phyloP scores from a whole-genome alignment of 1,140 invertebrate genomes.

The Muscidifurax raptorellus region DNA sequence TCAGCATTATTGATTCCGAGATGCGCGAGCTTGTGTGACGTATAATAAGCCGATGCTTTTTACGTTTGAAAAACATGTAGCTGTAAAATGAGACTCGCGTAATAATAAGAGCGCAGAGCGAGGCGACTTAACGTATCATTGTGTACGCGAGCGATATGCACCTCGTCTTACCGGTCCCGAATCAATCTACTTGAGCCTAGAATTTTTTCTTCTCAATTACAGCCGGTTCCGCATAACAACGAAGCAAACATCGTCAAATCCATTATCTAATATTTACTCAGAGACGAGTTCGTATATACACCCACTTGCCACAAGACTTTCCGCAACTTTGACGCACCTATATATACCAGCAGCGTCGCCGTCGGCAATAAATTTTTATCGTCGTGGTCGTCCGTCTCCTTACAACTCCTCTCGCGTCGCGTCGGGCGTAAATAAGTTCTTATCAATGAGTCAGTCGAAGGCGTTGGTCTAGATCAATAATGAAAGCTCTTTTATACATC shows the following conservation, averaged over 20 bases:
- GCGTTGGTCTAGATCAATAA: conserved; percentile 34
- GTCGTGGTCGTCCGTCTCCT: too few relatives aligned
- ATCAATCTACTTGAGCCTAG: too few relatives aligned
- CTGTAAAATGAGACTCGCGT: too few relatives aligned
- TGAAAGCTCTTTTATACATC: conserved; percentile 1
- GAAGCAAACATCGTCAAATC: not conserved
- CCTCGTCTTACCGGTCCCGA: too few relatives aligned
- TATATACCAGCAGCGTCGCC: not conserved
- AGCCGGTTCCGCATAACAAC: too few relatives aligned
- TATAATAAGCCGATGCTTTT: not conserved
- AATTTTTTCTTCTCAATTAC: too few relatives aligned
- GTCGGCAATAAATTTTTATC: not conserved
- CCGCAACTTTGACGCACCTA: not conserved
- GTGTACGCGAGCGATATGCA: too few relatives aligned
- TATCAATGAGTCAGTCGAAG: conserved; percentile 28
- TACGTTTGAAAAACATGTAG: not conserved
- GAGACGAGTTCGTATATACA: not conserved
- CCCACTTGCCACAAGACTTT: not conserved
- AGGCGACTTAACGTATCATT: too few relatives aligned
- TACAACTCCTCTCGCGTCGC: too few relatives aligned
- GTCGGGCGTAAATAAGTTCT: conserved; percentile 9
- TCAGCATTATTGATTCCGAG: too few relatives aligned
- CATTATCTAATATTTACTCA: not conserved
- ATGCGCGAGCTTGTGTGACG: too few relatives aligned
- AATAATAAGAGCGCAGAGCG: too few relatives aligned